Evolutionary conservation across 2,888 invertebrate genomes (phyloP).

Genomic region (Gonocerus acuteangulatus): DNA sequence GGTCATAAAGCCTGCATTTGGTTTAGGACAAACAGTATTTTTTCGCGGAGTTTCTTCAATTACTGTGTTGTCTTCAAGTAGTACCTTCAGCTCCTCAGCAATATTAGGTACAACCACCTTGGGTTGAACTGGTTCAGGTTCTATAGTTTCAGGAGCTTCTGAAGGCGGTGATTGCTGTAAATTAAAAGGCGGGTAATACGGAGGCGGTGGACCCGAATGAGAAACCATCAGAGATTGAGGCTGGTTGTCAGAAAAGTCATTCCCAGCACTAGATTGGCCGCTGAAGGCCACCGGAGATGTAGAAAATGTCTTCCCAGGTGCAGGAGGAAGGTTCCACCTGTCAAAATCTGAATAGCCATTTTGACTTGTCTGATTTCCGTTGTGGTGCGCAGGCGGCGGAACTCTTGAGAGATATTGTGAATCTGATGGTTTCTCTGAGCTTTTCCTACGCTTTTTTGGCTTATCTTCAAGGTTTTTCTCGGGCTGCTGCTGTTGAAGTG

Average conservation of each 20-base stretch:
- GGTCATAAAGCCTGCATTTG: constrained; percentile 71
- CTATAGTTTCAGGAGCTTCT: constrained; percentile 4
- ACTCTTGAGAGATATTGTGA: constrained; percentile 53
- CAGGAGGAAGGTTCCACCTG: constrained; percentile 58
- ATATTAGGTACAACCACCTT: constrained; percentile 84
- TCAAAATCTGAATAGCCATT: constrained; percentile 73
- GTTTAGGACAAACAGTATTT: constrained; percentile 44
- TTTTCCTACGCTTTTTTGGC: constrained; percentile 49
- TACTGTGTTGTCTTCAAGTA: constrained; percentile 49
- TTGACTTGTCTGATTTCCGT: constrained; percentile 47
- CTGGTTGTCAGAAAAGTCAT: constrained; percentile 48
- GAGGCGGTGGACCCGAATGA: constrained; percentile 55
- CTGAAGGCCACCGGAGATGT: constrained; percentile 45
- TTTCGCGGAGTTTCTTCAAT: constrained; percentile 42
- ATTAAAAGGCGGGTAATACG: constrained; percentile 71
- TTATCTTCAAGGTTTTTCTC: constrained; percentile 41
- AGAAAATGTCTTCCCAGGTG: constrained; percentile 50
- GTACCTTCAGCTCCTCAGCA: constrained; percentile 77
- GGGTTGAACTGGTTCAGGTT: constrained; percentile 54
- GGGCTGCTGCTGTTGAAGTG: constrained; percentile 48
- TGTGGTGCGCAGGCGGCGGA: constrained; percentile 62
- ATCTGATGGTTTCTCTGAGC: constrained; percentile 51
- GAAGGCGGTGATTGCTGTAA: constrained; percentile 45
- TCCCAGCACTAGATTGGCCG: constrained; percentile 1
- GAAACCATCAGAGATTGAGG: constrained; percentile 60